Conservation (phyloP, 2,113 vertebrate genomes). For the Alethe diademata region DNA sequence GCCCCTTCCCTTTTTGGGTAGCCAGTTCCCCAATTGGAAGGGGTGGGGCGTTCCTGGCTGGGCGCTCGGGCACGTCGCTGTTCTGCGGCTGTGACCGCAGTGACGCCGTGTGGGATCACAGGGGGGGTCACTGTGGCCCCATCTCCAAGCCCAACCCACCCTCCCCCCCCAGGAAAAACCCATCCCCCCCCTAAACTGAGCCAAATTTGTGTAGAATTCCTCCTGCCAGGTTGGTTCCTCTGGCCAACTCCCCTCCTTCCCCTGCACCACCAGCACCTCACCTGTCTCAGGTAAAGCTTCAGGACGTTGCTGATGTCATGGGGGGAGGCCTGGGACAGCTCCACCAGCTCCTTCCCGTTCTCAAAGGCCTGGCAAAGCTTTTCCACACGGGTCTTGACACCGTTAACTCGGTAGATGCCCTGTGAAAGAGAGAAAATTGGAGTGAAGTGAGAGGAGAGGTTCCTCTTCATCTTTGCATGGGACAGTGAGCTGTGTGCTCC, state of each 20-base stretch:
- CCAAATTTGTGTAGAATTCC: not conserved
- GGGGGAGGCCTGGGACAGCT: slow-evolving; percentile 90
- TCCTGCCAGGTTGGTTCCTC: not conserved
- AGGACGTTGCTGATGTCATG: slow-evolving; percentile 97
- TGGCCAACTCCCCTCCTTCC: not conserved
- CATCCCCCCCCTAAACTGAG: not conserved
- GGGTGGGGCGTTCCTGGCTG: rapidly evolving
- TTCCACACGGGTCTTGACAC: slow-evolving; percentile 95
- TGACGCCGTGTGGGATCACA: not conserved
- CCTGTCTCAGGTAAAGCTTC: slow-evolving; percentile 98
- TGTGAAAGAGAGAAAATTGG: slow-evolving; percentile 17
- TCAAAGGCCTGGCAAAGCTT: slow-evolving; percentile 98
- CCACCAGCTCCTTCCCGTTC: slow-evolving; percentile 92
- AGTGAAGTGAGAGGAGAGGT: not conserved
- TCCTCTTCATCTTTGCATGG: rapidly evolving
- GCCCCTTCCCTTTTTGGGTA: not conserved
- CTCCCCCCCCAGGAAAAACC: not conserved
- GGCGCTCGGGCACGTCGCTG: rapidly evolving
- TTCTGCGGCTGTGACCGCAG: not conserved
- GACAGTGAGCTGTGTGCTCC: not conserved
- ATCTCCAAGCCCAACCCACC: rapidly evolving
- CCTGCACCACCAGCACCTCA: not conserved
- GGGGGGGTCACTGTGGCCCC: not conserved
- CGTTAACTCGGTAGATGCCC: slow-evolving; percentile 97
- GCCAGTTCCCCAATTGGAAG: not conserved